These are phyloP conservation scores for Antheraea yamamai DNA, from an alignment of 2,888 invertebrate genomes.

Conservation along the genomic window DNA sequence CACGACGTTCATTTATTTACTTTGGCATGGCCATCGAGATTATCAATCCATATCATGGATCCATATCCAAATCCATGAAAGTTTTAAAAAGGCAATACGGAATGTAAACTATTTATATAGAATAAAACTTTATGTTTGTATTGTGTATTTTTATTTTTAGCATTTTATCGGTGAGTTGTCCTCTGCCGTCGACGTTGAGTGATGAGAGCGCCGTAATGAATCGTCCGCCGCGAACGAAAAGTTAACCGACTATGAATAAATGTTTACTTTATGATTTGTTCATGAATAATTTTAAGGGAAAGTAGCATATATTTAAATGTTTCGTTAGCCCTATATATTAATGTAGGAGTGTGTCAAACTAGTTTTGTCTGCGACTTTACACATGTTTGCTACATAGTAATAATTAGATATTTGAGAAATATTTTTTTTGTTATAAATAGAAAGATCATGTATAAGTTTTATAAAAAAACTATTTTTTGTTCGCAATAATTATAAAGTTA, in stretches of 20 bases:
- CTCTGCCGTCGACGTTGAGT: conserved; percentile 46
- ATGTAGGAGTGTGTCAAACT: not conserved
- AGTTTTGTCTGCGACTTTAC: too few species aligned
- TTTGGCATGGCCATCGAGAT: too few species aligned
- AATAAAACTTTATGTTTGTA: conserved; percentile 2
- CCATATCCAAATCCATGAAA: too few species aligned
- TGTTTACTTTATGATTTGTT: conserved; percentile 44
- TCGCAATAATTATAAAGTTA: too few species aligned
- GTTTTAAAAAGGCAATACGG: not conserved
- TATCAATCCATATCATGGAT: too few species aligned
- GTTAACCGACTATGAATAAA: conserved; percentile 52
- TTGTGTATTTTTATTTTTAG: not conserved
- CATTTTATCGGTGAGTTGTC: conserved; percentile 25
- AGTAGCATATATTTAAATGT: conserved; percentile 20
- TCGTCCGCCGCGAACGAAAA: conserved; percentile 42
- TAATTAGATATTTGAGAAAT: too few species aligned
- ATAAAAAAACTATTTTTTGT: too few species aligned
- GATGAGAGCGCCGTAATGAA: conserved; percentile 45
- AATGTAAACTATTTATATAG: not conserved
- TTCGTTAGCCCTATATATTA: not conserved
- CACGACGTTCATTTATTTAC: too few species aligned
- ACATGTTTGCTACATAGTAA: too few species aligned
- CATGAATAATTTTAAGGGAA: conserved; percentile 50
- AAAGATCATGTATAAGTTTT: too few species aligned
- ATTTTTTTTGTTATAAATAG: too few species aligned